Conservation (phyloP, 2,113 vertebrate genomes). For the Austrofundulus limnaeus region DNA sequence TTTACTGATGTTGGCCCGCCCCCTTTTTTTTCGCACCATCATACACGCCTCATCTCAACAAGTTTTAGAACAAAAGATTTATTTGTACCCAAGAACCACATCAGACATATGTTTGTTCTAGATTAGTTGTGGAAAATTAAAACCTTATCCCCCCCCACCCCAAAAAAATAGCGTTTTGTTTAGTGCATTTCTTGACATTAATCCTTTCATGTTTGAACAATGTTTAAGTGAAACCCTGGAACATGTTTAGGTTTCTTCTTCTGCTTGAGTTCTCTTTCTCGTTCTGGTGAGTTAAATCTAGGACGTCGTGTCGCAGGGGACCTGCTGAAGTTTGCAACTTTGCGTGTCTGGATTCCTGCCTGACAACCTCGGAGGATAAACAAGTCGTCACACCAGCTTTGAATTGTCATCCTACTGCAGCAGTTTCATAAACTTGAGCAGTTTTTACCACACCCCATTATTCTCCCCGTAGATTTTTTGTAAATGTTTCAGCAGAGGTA, state of each 20-base stretch:
- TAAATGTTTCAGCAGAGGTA: background rate
- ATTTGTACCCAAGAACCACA: no score
- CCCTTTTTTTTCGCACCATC: no score
- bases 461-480: conserved; percentile 16
- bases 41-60: no score
- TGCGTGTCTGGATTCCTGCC: conserved; percentile 40
- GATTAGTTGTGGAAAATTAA: no score
- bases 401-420: conserved; percentile 34
- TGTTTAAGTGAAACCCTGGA: no score
- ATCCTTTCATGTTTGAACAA: background rate
- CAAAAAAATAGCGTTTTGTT: no score
- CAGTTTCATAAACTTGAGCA: conserved; percentile 13
- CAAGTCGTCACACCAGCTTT: conserved; percentile 48
- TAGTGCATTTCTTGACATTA: no score
- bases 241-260: conserved; percentile 15
- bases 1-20: no score
- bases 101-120: no score
- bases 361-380: conserved; percentile 56
- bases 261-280: background rate
- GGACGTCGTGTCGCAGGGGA: conserved; percentile 52
- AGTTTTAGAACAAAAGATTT: no score
- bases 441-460: conserved; percentile 15
- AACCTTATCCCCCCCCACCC: no score
- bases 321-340: conserved; percentile 40
- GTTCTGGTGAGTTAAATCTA: conserved; percentile 42